Conservation (phyloP, 2,888 invertebrate species). For the Epinotia demarniana region DNA sequence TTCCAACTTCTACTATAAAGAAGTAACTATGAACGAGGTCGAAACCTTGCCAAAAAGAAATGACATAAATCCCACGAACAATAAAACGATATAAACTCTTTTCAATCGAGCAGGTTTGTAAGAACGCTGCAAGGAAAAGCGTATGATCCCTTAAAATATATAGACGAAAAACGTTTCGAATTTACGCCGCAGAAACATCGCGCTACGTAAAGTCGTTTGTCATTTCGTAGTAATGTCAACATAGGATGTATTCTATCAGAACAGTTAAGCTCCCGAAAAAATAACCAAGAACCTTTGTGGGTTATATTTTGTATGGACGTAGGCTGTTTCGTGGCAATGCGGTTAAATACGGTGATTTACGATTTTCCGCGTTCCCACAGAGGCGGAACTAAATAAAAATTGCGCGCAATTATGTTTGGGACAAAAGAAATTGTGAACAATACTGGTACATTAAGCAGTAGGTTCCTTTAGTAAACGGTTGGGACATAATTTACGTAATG, state of each 20-base stretch:
- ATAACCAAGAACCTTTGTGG: background rate
- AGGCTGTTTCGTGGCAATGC: conserved; percentile 29
- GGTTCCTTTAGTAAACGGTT: background rate
- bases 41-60: background rate
- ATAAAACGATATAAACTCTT: conserved; percentile 5
- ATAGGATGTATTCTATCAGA: background rate
- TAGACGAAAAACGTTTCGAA: background rate
- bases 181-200: background rate
- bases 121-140: background rate
- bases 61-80: background rate
- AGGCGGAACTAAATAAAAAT: conserved; percentile 43
- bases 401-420: conserved; percentile 36
- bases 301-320: conserved; percentile 22
- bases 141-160: background rate
- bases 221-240: background rate
- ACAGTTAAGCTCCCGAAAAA: background rate
- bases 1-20: conserved; percentile 26
- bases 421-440: conserved; percentile 38
- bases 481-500: background rate
- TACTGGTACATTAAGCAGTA: conserved; percentile 12
- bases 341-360: conserved; percentile 40
- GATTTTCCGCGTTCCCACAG: conserved; percentile 39
- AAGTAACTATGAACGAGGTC: conserved; percentile 7
- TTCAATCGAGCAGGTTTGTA: background rate
- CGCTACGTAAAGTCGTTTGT: background rate